Base-by-base conservation (phyloP, 2,797 vertebrate genomes). In the Paramormyrops hopkinsi region DNA sequence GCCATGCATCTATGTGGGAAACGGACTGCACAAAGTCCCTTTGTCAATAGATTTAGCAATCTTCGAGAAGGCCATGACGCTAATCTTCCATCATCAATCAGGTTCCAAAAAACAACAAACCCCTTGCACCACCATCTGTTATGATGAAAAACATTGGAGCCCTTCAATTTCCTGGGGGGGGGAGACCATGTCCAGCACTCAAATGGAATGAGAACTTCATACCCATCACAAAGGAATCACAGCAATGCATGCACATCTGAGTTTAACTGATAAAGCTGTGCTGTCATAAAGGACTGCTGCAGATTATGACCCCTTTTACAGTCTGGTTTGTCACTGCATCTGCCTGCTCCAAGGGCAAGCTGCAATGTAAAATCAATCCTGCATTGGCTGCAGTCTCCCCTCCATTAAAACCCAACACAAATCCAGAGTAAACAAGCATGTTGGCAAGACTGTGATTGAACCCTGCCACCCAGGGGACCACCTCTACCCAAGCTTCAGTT, bases 21-120 rank as follows among this genome's bases (percentile, higher is more conserved):
- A 79, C 41, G n/a, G 73, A 79, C 73, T 44, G 73, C 73, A 79
- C 73, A 79, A 44, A 79, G 73, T 44, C 73, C 37, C 73, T 79
- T 79, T 79, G 41, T 79, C 73, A 41, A 79, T 79, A 29, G 73
- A 79, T 79, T 79, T 79, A 79, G 73, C 37, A 79, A 79, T 79
- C 73, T 44, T 37, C 7, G 73, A 44, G 73, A 79, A 79, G 33
- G 73, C 73, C 73, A 44, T 46, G 73, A 79, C 37, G 17, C 73
- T 79, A 79, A 79, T 79, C 73, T 79, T 44, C 73, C 73, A 44
- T 79, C 73, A 79, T 79, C 73, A 44, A 41, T 79, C 73, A 79
- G 73, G 14, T 44, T 79, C 73, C 73, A 44, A 79, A 79, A 44
- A 79, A 79, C 37, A 79, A 79, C 73, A 79, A 41, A 79, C 41